A percentile compares a stretch with the other conserved stretches of the same genome.
Conservation (phyloP, 2,797 vertebrate genomes). For the Margarornis squamiger region DNA sequence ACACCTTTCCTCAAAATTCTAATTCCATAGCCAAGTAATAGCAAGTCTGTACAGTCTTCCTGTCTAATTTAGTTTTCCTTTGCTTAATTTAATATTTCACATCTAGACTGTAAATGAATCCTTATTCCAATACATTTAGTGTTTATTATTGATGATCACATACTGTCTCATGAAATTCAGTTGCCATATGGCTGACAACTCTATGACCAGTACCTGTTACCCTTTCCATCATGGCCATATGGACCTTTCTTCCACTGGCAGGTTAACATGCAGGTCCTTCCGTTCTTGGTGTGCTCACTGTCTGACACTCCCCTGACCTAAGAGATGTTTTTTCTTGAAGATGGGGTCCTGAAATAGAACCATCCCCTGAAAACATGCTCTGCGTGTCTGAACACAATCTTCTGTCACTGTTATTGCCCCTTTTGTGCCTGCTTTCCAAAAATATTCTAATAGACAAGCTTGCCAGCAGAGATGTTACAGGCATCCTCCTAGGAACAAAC, state of each 20-base stretch:
- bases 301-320: background rate
- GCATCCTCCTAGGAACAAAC: background rate
- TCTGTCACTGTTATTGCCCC: background rate
- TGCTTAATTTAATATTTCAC: background rate
- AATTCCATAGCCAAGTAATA: background rate
- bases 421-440: slow-evolving; percentile 37
- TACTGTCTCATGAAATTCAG: background rate
- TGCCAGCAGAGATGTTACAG: background rate
- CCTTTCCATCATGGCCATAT: background rate
- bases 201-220: background rate
- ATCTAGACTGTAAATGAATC: background rate
- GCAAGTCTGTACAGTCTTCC: background rate
- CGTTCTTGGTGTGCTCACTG: background rate
- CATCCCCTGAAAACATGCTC: background rate
- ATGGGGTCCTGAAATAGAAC: background rate
- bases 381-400: background rate
- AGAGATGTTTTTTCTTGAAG: background rate
- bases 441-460: slow-evolving; percentile 12
- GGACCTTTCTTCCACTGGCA: background rate
- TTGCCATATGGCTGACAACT: background rate
- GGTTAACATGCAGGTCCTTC: background rate
- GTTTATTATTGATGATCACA: background rate
- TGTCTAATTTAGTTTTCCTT: background rate
- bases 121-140: background rate
- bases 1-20: background rate